These are phyloP conservation scores for Cyclargus thomasi DNA, from an alignment of 1,140 invertebrate species.

Conservation along the genomic window DNA sequence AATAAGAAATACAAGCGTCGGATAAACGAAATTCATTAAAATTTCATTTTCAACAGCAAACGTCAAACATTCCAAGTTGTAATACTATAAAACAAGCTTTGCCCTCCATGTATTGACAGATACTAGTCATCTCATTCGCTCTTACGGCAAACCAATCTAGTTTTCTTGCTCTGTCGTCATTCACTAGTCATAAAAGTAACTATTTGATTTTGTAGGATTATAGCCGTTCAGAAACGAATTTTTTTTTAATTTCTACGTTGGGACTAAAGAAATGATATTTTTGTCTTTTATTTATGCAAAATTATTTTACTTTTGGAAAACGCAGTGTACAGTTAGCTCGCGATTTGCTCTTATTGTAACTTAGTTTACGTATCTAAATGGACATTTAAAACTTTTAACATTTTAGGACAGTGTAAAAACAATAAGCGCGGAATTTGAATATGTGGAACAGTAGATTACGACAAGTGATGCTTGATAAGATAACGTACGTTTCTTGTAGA, in stretches of 20 bases:
- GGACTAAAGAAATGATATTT: no score
- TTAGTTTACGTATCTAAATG: no score
- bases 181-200: neutral
- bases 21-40: slow-evolving; percentile 8
- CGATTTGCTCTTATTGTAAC: no score
- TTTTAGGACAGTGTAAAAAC: neutral
- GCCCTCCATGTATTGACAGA: neutral
- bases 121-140: neutral
- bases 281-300: no score
- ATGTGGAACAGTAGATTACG: slow-evolving; percentile 63
- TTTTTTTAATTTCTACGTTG: no score
- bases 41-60: slow-evolving; percentile 1
- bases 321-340: no score
- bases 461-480: slow-evolving; percentile 65
- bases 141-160: neutral
- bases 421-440: slow-evolving; percentile 47
- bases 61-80: slow-evolving; percentile 2
- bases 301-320: no score
- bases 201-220: slow-evolving; percentile 28
- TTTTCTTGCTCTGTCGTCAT: no score
- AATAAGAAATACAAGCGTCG: slow-evolving; percentile 46
- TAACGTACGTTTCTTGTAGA: slow-evolving; percentile 55
- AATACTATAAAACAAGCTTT: neutral
- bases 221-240: slow-evolving; percentile 19
- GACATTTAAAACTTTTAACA: no score